Percentiles rank a stretch among this genome's conserved stretches.
phyloP scores from a whole-genome alignment of 2,113 vertebrate species.

The Phycodurus eques region DNA sequence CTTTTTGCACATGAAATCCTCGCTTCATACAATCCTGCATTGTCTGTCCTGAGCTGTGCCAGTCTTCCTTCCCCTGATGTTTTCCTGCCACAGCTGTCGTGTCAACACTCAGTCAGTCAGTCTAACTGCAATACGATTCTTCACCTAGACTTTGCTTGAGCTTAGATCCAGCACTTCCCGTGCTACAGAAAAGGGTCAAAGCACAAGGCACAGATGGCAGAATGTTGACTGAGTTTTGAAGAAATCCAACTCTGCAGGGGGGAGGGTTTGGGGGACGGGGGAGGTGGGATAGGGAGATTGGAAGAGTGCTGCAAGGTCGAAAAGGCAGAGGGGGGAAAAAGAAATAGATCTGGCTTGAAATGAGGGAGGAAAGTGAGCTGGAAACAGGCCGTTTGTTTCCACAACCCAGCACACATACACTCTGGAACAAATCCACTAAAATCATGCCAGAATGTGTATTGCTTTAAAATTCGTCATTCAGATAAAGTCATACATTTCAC shows the following conservation, averaged over 20 bases:
- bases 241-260: conserved; percentile 50
- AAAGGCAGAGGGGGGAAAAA: conserved; percentile 62
- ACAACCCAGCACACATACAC: conserved; percentile 33
- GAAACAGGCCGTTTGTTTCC: conserved; percentile 53
- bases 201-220: conserved; percentile 65
- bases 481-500: conserved; percentile 15
- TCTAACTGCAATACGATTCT: conserved; percentile 29
- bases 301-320: conserved; percentile 50
- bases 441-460: conserved; percentile 25
- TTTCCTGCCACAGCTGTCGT: conserved; percentile 57
- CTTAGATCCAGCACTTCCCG: conserved; percentile 53
- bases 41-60: conserved; percentile 29
- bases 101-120: conserved; percentile 32
- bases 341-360: conserved; percentile 64
- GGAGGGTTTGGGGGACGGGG: neutral
- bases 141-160: conserved; percentile 15
- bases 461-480: conserved; percentile 34
- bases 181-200: conserved; percentile 59
- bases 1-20: conserved; percentile 24
- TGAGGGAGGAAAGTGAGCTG: conserved; percentile 46
- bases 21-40: conserved; percentile 32
- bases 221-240: conserved; percentile 39
- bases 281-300: neutral
- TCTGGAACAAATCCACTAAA: conserved; percentile 44
- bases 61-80: conserved; percentile 22